Base-by-base conservation (phyloP, 2,113 vertebrate genomes). In the Nothobranchius kuhntae region DNA sequence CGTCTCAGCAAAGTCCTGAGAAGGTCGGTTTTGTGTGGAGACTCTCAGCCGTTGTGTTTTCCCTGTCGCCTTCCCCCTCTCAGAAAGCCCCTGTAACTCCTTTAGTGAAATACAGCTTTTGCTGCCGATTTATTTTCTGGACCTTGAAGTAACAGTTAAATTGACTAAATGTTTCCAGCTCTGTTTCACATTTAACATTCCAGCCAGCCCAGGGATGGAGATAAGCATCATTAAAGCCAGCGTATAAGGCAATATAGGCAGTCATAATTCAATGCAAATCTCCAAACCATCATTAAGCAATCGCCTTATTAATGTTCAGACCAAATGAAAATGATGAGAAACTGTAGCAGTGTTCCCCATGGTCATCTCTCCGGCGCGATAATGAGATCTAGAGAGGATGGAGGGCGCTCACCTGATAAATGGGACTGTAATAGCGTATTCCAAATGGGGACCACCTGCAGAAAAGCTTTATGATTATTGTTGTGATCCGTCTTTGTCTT, bases 401-500 rank as follows among this genome's bases (percentile, higher is more conserved):
- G 74, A 42, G 73, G 77, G 53, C 57, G 71, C 74, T 86, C 77
- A 81, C 78, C 75, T 87, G 86, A 86, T 83, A 77, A 84, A 91
- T 85, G 80, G 53, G 60, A 81, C 82, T 83, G 79, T 86, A 86
- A 85, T 81, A 53, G 71, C 71, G n/a, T 81, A 71, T 88, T 80
- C 68, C 78, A 79, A 86, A 87, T 69, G 71, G 75, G 62, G 83
- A 64, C 70, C 87, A 87, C 84, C 90, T 82, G 89, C 86, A 77
- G 75, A 61, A 88, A 86, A 54, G 70, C 88, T 82, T 87, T 82
- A 83, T 54, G 80, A 82, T 89, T 88, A 91, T 92, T 89, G 79
- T 83, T 58, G 78, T 65, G 80, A 89, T 91, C 79, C 9, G 68
- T 92, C 90, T 91, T 67, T 85, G 89, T 89, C 89, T 91, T n/a